Evolutionary conservation across 2,113 vertebrate genomes (phyloP), one percentile per base, ranked within the genome.

Genomic region (Nymphicus hollandicus): DNA sequence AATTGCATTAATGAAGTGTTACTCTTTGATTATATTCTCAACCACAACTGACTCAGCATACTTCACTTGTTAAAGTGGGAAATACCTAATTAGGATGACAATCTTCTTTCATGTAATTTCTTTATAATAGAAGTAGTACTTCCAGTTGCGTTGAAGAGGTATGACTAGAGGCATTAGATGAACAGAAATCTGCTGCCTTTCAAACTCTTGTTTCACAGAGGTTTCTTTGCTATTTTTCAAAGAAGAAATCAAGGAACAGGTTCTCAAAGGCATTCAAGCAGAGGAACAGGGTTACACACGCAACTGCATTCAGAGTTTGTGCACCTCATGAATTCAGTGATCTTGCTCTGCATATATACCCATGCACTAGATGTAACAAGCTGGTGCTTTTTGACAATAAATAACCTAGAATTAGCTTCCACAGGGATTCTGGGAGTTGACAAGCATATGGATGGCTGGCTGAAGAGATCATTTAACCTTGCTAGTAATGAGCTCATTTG

Each of bases 381-480:
- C 19, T 46, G 35, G 55, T 81, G 33, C 20, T 71, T 91, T 95
- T 64, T 68, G 52, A 66, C 25, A 81, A 41, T 19, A 71, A 88
- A 72, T 37, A 81, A 15, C 11, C 29, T 44, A 46, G 74, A 85
- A 90, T 76, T 71, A 89, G 61, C 79, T 87, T 79, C 47, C 41
- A 17, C 19, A 18, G 58, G 50, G 50, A 81, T 91, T 88, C 63
- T 91, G 79, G 12, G 13, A 83, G 56, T 83, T 94, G 94, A 93
- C 77, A 91, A 82, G 79, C 88, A 90, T 88, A 95, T 0, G 4
- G 72, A 22, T 72, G 50, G 77, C 23, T 93, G 82, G 84, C 66
- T 94, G 77, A 95, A 93, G 84, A 93, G 93, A 94, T 95, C 81
- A 94, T 93, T 97, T 96, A 95, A 89, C 66, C 77, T 41, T 85